phyloP scores from a whole-genome alignment of 2,797 vertebrate genomes.

The Arnoldichthys spilopterus region DNA sequence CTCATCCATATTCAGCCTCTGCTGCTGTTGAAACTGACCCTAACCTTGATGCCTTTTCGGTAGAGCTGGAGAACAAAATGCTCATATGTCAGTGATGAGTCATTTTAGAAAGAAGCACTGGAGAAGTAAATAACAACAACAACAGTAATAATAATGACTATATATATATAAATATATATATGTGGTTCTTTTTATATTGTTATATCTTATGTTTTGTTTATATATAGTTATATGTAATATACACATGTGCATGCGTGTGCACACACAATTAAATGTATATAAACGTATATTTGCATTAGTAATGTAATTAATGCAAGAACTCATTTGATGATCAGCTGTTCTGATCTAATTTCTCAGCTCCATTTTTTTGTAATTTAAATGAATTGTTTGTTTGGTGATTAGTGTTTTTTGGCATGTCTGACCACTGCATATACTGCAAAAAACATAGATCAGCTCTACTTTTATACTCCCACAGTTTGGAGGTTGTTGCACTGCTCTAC shows the following conservation, averaged over 20 bases:
- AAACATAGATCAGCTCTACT: background rate
- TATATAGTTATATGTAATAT: background rate
- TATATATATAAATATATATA: background rate
- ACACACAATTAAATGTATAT: no score
- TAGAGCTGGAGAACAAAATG: background rate
- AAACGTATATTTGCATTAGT: background rate
- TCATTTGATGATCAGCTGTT: no score
- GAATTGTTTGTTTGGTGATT: background rate
- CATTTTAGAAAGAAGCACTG: background rate
- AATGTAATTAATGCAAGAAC: no score
- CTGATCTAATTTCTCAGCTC: no score
- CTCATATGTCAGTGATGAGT: background rate
- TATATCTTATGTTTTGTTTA: no score
- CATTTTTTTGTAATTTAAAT: no score
- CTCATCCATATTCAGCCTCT: slow-evolving; percentile 3
- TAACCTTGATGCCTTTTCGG: background rate
- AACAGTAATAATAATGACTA: slow-evolving; percentile 4
- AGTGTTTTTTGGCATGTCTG: background rate
- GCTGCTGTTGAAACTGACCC: slow-evolving; percentile 14
- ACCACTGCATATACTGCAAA: background rate
- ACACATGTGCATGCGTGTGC: no score
- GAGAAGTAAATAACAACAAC: background rate
- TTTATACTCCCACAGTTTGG: background rate
- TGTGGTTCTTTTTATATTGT: no score
- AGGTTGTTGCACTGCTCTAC: background rate